phyloP scores from a whole-genome alignment of 2,888 invertebrate species.

The Lithophane leautieri region DNA sequence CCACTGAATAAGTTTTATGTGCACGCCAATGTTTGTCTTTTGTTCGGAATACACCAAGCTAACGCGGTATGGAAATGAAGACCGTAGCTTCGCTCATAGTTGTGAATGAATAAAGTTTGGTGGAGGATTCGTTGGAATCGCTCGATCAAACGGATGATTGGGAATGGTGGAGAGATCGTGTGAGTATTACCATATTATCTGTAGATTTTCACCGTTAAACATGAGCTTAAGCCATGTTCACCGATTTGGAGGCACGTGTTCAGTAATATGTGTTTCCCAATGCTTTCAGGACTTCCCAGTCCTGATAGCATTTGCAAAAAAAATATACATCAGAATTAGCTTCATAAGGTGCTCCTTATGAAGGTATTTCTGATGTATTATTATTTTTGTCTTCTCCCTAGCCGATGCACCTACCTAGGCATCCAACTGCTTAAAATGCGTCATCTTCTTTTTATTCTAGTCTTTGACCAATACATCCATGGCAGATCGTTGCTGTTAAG shows the following conservation, averaged over 20 bases:
- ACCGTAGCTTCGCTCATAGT: conserved; percentile 26
- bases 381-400: neutral
- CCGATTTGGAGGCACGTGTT: neutral
- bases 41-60: conserved; percentile 42
- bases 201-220: neutral
- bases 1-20: conserved; percentile 62
- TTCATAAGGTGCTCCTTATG: neutral
- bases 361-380: neutral
- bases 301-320: too few relatives aligned
- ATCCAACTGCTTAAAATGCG: neutral
- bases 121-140: conserved; percentile 6
- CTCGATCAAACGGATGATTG: conserved; percentile 21
- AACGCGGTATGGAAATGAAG: conserved; percentile 55
- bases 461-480: neutral
- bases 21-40: conserved; percentile 59
- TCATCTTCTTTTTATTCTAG: neutral
- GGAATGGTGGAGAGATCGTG: neutral
- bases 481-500: too few relatives aligned
- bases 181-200: neutral
- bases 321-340: too few relatives aligned
- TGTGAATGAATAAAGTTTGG: conserved; percentile 44
- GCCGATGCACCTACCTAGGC: too few relatives aligned
- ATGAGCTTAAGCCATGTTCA: neutral
- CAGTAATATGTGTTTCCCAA: neutral
- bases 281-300: neutral